Conservation (phyloP, 2,797 vertebrate species). For the Falco biarmicus region DNA sequence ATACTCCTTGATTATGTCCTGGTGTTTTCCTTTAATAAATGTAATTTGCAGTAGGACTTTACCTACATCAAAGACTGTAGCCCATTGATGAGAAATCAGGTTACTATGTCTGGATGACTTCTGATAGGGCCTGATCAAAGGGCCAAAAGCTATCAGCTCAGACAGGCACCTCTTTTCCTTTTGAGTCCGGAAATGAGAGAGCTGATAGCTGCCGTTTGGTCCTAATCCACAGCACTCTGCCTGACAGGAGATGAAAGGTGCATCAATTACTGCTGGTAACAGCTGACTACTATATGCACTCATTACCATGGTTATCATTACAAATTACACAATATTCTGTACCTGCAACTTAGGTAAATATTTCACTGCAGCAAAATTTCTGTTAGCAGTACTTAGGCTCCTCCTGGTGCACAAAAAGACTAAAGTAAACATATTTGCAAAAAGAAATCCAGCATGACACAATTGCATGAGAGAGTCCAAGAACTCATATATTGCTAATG, state of each 20-base stretch:
- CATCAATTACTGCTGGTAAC: conserved; percentile 87
- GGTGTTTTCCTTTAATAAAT: conserved; percentile 84
- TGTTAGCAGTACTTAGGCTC: background rate
- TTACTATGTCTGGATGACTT: conserved; percentile 80
- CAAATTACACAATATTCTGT: conserved; percentile 49
- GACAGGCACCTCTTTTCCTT: conserved; percentile 78
- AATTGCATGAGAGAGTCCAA: background rate
- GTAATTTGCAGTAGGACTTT: conserved; percentile 78
- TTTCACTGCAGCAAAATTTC: conserved; percentile 5
- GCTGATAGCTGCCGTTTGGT: conserved; percentile 87
- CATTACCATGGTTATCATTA: conserved; percentile 75
- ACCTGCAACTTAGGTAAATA: conserved; percentile 21
- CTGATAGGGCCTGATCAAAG: conserved; percentile 88
- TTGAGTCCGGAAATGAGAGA: conserved; percentile 89
- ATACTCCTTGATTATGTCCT: background rate
- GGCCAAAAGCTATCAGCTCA: conserved; percentile 90
- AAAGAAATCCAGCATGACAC: background rate
- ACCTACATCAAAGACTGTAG: conserved; percentile 88
- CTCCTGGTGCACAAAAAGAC: background rate
- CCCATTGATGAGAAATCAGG: conserved; percentile 85
- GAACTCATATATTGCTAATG: background rate
- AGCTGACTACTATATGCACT: conserved; percentile 73
- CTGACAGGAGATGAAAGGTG: conserved; percentile 93
- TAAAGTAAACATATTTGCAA: background rate
- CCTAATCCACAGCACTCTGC: conserved; percentile 80